Conservation (phyloP, 1,140 invertebrate genomes). For the Drosophila murphyi region DNA sequence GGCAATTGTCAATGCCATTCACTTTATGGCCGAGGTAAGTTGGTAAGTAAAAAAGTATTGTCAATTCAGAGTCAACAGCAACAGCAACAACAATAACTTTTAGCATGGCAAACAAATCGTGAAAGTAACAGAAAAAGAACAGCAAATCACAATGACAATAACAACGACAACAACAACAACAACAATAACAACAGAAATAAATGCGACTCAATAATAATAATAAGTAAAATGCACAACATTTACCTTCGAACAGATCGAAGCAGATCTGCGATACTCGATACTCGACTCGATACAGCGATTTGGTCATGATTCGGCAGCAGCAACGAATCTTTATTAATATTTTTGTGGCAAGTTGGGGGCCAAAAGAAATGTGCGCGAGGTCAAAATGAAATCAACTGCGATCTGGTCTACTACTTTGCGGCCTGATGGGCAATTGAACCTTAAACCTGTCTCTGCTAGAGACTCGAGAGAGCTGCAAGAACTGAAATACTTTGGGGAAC, state of each 20-base stretch:
- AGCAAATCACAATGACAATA: constrained; percentile 54
- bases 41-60: constrained; percentile 46
- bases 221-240: constrained; percentile 63
- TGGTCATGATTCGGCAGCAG: constrained; percentile 61
- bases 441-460: constrained; percentile 28
- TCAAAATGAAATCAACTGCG: constrained; percentile 53
- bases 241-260: not conserved
- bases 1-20: constrained; percentile 56
- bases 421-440: constrained; percentile 38
- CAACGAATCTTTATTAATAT: constrained; percentile 69
- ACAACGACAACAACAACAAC: not conserved
- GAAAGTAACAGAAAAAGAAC: constrained; percentile 68
- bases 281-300: constrained; percentile 31
- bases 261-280: constrained; percentile 21
- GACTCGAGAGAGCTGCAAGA: constrained; percentile 15
- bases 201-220: constrained; percentile 69
- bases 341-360: constrained; percentile 36
- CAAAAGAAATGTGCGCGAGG: constrained; percentile 57
- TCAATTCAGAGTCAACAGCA: constrained; percentile 35
- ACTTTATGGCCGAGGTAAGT: constrained; percentile 39
- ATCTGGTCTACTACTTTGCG: constrained; percentile 38
- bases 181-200: constrained; percentile 15
- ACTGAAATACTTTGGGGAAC: constrained; percentile 24
- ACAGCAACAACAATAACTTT: constrained; percentile 3
- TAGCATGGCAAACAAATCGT: constrained; percentile 57